A percentile compares a stretch with the other conserved stretches of the same genome.
Conservation (phyloP, 2,888 invertebrate species). For the Hirtodrosophila confusa region DNA sequence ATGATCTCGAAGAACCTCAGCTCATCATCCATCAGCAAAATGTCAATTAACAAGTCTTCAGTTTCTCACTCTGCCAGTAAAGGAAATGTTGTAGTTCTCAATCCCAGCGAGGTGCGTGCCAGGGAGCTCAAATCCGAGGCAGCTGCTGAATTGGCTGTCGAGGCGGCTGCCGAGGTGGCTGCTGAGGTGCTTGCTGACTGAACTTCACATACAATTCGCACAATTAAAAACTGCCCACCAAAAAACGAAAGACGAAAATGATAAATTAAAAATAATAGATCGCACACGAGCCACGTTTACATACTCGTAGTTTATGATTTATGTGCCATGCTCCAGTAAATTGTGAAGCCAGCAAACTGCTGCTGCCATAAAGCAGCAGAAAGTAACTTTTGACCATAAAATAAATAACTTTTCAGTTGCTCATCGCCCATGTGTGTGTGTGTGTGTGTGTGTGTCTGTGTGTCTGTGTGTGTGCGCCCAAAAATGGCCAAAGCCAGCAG, state of each 20-base stretch:
- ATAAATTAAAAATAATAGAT: slow-evolving; percentile 16
- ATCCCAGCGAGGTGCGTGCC: slow-evolving; percentile 15
- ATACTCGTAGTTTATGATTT: slow-evolving; percentile 66
- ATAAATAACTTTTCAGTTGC: slow-evolving; percentile 77
- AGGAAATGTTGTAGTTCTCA: slow-evolving; percentile 1
- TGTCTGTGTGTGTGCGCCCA: slow-evolving; percentile 25
- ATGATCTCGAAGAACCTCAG: neutral
- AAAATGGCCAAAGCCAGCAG: slow-evolving; percentile 62
- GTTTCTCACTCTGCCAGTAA: neutral
- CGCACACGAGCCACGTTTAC: slow-evolving; percentile 58
- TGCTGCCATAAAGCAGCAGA: slow-evolving; percentile 57
- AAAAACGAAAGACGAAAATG: neutral
- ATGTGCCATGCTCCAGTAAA: slow-evolving; percentile 64
- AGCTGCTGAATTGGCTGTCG: slow-evolving; percentile 13
- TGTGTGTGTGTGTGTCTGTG: slow-evolving; percentile 9
- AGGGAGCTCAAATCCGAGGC: slow-evolving; percentile 1
- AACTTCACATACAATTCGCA: neutral
- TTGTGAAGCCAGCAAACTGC: slow-evolving; percentile 53
- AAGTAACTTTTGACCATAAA: slow-evolving; percentile 79
- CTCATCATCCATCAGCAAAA: neutral
- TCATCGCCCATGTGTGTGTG: slow-evolving; percentile 33
- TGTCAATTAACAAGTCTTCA: neutral
- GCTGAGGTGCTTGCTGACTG: neutral
- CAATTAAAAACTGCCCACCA: slow-evolving; percentile 13
- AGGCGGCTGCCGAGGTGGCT: neutral